Evolutionary conservation across 1,140 invertebrate genomes (phyloP), one percentile per base, ranked within the genome.

Genomic region (Pseudomyrmex gracilis): DNA sequence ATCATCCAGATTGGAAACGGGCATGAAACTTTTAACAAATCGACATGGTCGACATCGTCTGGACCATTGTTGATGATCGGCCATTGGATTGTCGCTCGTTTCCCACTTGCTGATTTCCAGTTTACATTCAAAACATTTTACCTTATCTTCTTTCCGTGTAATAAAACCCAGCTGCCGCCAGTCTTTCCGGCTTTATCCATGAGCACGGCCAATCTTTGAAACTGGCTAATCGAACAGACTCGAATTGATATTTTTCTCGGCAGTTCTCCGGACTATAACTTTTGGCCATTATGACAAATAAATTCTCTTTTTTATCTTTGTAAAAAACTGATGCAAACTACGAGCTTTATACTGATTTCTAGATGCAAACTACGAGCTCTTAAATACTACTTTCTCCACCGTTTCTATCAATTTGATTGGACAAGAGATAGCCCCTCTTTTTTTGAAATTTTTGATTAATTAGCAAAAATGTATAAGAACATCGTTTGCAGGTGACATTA

Each of bases 81-180:
- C 93, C 13, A 95, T 92, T 0, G 96, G 96, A 91, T 97, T 97
- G 47, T 95, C 96, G 61, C 96, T 95, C 15, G 95, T 94, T 83
- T 97, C 96, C 98, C 98, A 99, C 63, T 93, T 89, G 83, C 96
- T 96, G 63, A 98, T 96, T 92, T 98, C 97, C 10, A 98, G 96
- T 58, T 96, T 95, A 92, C 98, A 99, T 93, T 97, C 98, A 55
- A 97, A 97, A 93, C 98, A 99, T 83, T 96, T 96, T 0, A 98
- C 98, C 82, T 95, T 95, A 88, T 97, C 96, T 73, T 95, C 95
- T 43, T 95, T 93, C 96, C 2, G 96, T 96, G 87, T 97, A 98
- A 93, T 97, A 98, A 93, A 99, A 98, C 17, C 98, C 98, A 71
- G 97, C 96, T 71, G 95, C 95, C 0, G 97, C 97, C 60, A 98